Evolutionary conservation across 2,797 vertebrate species (phyloP).

Genomic region (Pteropus rufus): DNA sequence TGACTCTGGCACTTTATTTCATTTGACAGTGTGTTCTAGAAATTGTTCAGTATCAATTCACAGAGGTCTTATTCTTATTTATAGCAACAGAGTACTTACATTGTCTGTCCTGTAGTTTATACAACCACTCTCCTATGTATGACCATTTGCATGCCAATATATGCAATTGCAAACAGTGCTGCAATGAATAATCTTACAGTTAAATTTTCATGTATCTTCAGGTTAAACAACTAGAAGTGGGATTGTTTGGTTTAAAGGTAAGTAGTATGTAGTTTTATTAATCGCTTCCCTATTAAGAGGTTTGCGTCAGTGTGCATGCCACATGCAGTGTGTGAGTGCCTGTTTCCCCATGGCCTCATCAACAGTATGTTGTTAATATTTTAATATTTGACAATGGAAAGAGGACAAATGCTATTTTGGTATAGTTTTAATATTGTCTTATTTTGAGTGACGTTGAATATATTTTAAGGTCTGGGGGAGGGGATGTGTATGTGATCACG

Average conservation of each 20-base stretch:
- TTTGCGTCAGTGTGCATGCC: background rate
- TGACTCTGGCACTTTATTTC: background rate
- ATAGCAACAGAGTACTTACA: background rate
- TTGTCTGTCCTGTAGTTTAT: background rate
- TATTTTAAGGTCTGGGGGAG: background rate
- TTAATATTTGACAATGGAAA: background rate
- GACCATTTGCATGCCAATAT: background rate
- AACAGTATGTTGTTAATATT: background rate
- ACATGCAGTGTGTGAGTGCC: background rate
- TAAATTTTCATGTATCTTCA: background rate
- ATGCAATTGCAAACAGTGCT: background rate
- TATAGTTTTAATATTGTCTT: background rate
- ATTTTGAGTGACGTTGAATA: background rate
- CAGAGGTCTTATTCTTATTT: background rate
- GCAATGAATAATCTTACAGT: background rate
- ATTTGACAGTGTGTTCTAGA: background rate
- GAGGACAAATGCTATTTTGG: background rate
- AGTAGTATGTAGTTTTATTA: background rate
- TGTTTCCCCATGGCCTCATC: background rate
- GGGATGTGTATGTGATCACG: fast-evolving
- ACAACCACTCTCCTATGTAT: background rate
- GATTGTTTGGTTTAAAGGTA: background rate
- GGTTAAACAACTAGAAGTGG: background rate
- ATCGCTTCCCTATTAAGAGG: background rate
- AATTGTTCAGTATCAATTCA: background rate